Percentiles rank a stretch among this genome's conserved stretches.
These are phyloP conservation scores for Mesoligia furuncula DNA, from an alignment of 2,888 invertebrate species.

Conservation along the genomic window DNA sequence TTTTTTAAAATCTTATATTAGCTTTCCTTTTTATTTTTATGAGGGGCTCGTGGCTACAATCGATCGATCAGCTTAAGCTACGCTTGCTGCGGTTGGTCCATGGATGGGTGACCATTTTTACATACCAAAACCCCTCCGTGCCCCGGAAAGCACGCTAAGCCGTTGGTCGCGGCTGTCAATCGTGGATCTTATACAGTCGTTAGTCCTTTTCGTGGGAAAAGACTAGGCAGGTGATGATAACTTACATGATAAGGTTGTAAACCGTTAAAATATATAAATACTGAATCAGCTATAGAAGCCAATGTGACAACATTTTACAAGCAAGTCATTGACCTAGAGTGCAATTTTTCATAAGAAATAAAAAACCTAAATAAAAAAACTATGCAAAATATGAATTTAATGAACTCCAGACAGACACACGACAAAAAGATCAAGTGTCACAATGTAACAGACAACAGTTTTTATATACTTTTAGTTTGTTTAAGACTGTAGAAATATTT, in stretches of 20 bases:
- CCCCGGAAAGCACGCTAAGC: background rate
- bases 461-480: background rate
- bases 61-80: background rate
- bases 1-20: background rate
- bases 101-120: too few relatives aligned
- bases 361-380: too few relatives aligned
- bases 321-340: slow-evolving; percentile 10
- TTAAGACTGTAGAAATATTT: background rate
- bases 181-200: too few relatives aligned
- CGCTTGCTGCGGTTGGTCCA: too few relatives aligned
- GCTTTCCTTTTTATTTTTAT: too few relatives aligned
- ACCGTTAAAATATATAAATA: background rate
- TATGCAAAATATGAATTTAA: slow-evolving; percentile 20
- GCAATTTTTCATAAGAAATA: slow-evolving; percentile 9
- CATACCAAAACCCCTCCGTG: background rate
- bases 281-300: background rate
- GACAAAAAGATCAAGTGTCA: slow-evolving; percentile 35
- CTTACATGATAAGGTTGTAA: background rate
- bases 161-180: background rate
- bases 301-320: background rate
- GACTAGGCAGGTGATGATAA: too few relatives aligned
- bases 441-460: background rate
- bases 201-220: too few relatives aligned
- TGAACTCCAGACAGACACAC: slow-evolving; percentile 30
- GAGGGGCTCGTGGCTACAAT: background rate